phyloP scores from a whole-genome alignment of 2,888 invertebrate genomes.

The Acleris cristana region DNA sequence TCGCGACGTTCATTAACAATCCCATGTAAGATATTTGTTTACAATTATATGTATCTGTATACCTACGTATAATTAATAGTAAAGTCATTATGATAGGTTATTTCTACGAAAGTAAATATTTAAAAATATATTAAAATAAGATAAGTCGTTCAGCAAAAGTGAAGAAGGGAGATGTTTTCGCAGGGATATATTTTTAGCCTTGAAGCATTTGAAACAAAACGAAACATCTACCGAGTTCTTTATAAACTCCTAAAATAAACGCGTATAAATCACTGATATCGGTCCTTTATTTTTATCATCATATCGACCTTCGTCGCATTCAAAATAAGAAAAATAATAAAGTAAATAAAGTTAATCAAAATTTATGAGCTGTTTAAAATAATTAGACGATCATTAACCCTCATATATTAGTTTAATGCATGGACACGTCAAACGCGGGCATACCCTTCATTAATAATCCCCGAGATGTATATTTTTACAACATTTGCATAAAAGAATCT shows the following conservation, averaged over 20 bases:
- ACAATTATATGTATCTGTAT: too few relatives aligned
- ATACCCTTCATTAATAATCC: constrained; percentile 72
- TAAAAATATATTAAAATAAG: too few relatives aligned
- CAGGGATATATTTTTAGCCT: too few relatives aligned
- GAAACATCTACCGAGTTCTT: too few relatives aligned
- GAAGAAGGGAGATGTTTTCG: too few relatives aligned
- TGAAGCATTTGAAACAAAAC: too few relatives aligned
- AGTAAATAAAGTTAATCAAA: constrained; percentile 44
- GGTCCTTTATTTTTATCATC: constrained; percentile 22
- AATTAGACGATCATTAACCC: constrained; percentile 71
- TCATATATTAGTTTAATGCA: constrained; percentile 71
- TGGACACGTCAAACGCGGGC: constrained; percentile 62
- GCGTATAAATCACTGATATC: constrained; percentile 14
- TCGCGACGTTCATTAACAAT: too few relatives aligned
- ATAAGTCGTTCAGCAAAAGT: too few relatives aligned
- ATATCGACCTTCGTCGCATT: constrained; percentile 24
- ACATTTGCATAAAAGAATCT: constrained; percentile 77
- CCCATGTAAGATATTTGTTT: too few relatives aligned
- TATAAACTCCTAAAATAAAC: constrained; percentile 5
- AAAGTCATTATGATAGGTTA: too few relatives aligned
- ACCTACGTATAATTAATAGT: too few relatives aligned
- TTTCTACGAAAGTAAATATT: too few relatives aligned
- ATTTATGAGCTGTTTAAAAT: constrained; percentile 69
- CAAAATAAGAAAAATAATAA: constrained; percentile 46
- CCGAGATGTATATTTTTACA: constrained; percentile 60